Evolutionary conservation across 1,140 invertebrate genomes (phyloP), one percentile per base, ranked within the genome.

Genomic region (Pseudoatta argentina): DNA sequence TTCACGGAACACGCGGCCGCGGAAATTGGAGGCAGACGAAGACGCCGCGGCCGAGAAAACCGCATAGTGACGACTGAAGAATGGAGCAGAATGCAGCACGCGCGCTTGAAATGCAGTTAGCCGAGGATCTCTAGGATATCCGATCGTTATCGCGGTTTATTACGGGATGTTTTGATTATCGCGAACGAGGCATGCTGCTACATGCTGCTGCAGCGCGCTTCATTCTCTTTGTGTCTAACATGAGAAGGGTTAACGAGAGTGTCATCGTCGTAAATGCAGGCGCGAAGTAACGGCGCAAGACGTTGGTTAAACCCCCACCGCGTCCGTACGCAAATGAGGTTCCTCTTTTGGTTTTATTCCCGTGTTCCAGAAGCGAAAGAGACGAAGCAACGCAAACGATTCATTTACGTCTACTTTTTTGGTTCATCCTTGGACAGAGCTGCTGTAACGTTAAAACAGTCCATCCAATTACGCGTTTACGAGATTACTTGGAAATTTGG

Each of bases 141-240:
- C 79, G 79, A 83, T 83, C 79, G 55, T 75, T 83, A 83, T 83
- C 79, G 69, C 69, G 67, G 57, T 59, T 83, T 83, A 83, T 83
- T 83, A 83, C 79, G 55, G 55, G 69, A 73, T 83, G 79, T 83
- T 83, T 83, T 73, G 79, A 83, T 75, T 83, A 83, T 61, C 79
- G 69, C 39, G 79, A 39, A 79, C 55, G 73, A 18, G 34, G n/a
- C 34, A 14, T 6, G 55, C 55, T 14, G 27, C 44, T 76, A 21
- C 48, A 21, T 16, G 63, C 77, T 51, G 48, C 48, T 16, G 48
- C 14, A 16, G 39, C 4, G n/a, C 21, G 63, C 77, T 67, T 69
- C 53, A 69, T 73, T 75, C 69, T 48, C 27, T 61, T 27, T 48
- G 39, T 73, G 39, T 63, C 55, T 48, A n/a, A 51, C 39, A 14